Evolutionary conservation across 2,113 vertebrate species (phyloP).

Genomic region (Condylura cristata): DNA sequence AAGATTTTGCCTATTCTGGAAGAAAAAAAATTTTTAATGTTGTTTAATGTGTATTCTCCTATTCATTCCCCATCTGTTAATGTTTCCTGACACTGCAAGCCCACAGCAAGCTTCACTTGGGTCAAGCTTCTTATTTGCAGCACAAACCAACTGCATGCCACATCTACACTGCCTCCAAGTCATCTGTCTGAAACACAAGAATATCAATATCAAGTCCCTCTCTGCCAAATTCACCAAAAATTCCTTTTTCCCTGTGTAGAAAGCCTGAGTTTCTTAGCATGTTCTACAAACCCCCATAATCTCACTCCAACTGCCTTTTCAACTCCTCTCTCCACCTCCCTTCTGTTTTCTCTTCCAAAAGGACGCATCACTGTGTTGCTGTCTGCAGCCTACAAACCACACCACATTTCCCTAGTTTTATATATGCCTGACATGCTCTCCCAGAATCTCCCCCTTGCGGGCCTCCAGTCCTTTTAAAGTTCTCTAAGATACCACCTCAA

Average conservation of each 20-base stretch:
- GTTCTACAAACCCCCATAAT: background rate
- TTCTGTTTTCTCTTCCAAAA: background rate
- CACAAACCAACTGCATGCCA: background rate
- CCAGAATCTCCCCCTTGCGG: background rate
- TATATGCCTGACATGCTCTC: background rate
- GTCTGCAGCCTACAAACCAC: background rate
- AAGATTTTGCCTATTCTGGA: background rate
- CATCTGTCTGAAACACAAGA: background rate
- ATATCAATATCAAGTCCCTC: background rate
- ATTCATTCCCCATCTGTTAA: background rate
- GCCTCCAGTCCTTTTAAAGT: background rate
- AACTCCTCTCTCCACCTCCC: background rate
- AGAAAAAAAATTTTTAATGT: background rate
- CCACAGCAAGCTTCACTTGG: background rate
- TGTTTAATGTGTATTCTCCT: background rate
- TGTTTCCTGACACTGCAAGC: background rate
- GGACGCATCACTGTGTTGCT: fast-evolving
- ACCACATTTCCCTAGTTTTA: background rate
- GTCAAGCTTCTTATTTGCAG: background rate
- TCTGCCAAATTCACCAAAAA: too few relatives aligned
- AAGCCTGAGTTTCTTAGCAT: background rate
- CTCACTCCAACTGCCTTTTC: too few relatives aligned
- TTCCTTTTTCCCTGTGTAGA: background rate
- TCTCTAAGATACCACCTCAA: background rate
- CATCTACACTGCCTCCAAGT: background rate